Evolutionary conservation across 92 coral and sea anemone species (phyloP), one percentile per base, ranked within the genome.

Genomic region (Pocillopora meandrina): DNA sequence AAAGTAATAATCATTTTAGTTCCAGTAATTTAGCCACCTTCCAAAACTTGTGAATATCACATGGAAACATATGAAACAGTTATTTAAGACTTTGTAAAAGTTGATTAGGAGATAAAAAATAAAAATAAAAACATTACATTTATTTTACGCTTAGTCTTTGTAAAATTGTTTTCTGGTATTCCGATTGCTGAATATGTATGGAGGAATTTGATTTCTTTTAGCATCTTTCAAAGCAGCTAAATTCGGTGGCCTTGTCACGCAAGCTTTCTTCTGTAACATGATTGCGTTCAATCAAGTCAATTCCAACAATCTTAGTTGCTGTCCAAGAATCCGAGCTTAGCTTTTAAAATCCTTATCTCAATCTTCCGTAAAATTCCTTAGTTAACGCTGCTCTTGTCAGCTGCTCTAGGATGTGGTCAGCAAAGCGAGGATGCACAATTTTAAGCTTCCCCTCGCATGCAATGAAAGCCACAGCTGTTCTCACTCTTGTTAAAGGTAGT

Each of bases 381-480:
- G 82, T 78, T n/a, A 71, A 61, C 12, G 95, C 93, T 47, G 91
- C 56, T 71, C 75, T 86, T 47, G 90, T 90, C 15, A 97, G 65
- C 85, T 97, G 99, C 42, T 97, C 98, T n/a, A 97, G 64, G 62
- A 97, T 67, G 68, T 97, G 98, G 20, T 89, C 85, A 10, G 84
- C 92, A 65, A 83, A 97, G 56, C 74, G 78, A 55, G 94, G 88
- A 57, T 94, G 95, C 1, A 91, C 84, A 67, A 97, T 81, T 90
- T 97, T 97, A 19, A 97, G 75, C 59, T 92, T 92, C 12, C 99
- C 99, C 31, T 95, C 97, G 16, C 90, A 76, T 19, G 97, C 96
- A 52, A 97, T 75, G 76, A 65, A 97, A 5, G 93, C 98, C 21
- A 94, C 80, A 0, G 98, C 84, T 10, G 95, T 97, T 13, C 91